These are phyloP conservation scores for Xanthia icteritia DNA, from an alignment of 2,888 invertebrate species.

Conservation along the genomic window DNA sequence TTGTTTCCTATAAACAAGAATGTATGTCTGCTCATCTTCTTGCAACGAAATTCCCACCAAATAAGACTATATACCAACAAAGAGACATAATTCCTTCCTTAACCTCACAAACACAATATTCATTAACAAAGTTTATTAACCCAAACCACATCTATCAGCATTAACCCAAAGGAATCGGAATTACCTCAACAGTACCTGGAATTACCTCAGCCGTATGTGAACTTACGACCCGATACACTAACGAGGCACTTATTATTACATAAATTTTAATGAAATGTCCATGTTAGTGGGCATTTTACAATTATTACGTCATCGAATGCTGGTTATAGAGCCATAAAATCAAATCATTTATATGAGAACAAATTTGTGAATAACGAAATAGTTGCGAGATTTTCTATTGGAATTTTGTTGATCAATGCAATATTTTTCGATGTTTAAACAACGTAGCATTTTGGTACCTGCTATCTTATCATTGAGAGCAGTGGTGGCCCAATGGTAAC, in stretches of 20 bases:
- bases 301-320: constrained; percentile 42
- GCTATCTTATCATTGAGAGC: not conserved
- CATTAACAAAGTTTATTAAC: constrained; percentile 1
- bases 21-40: not conserved
- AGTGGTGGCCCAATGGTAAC: too few relatives aligned
- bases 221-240: constrained; percentile 56
- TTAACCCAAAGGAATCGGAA: constrained; percentile 9
- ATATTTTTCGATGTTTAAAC: constrained; percentile 8
- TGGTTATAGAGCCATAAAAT: constrained; percentile 31
- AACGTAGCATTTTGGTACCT: not conserved
- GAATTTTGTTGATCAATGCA: constrained; percentile 1
- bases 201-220: constrained; percentile 45
- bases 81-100: not conserved
- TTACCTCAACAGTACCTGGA: not conserved
- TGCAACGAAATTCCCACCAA: not conserved
- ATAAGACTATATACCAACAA: not conserved
- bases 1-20: not conserved
- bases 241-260: constrained; percentile 49
- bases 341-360: constrained; percentile 31
- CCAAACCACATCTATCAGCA: constrained; percentile 11
- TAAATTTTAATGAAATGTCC: constrained; percentile 44
- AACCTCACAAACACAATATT: constrained; percentile 2
- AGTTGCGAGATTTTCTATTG: constrained; percentile 23
- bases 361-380: constrained; percentile 16
- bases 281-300: constrained; percentile 13